Evolutionary conservation across 2,113 vertebrate species (phyloP).

Genomic region (Vidua macroura): DNA sequence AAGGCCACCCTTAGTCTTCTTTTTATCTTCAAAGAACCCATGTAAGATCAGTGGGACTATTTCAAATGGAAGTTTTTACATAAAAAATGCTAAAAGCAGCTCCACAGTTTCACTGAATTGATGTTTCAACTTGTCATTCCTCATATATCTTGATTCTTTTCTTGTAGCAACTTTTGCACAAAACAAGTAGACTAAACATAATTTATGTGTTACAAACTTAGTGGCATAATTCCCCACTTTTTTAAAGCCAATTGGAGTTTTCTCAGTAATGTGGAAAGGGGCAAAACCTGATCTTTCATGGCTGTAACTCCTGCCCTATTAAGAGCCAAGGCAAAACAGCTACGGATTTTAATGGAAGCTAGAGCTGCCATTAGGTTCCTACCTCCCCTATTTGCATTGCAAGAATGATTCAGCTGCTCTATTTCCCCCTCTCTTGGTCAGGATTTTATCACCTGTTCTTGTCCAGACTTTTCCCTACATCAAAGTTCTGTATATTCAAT

Average conservation of each 20-base stretch:
- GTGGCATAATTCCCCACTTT: not conserved
- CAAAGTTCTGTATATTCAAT: not conserved
- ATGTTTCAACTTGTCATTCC: not conserved
- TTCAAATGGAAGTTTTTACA: constrained; percentile 1
- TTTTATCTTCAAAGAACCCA: constrained; percentile 24
- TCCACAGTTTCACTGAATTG: not conserved
- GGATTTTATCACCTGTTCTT: not conserved
- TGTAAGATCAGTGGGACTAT: not conserved
- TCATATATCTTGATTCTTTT: not conserved
- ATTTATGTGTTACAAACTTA: not conserved
- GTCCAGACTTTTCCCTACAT: not conserved
- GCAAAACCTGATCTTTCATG: not conserved
- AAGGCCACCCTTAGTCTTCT: not conserved
- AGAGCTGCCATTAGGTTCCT: not conserved
- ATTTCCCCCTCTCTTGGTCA: not conserved
- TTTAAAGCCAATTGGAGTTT: not conserved
- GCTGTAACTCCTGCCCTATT: not conserved
- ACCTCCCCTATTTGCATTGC: not conserved
- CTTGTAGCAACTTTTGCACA: not conserved
- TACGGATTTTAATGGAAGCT: not conserved
- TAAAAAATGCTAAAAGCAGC: not conserved
- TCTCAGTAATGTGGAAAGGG: not conserved
- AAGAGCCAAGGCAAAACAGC: not conserved
- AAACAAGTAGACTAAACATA: not conserved
- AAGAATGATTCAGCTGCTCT: not conserved